Evolutionary conservation across 2,113 vertebrate genomes (phyloP), one percentile per base, ranked within the genome.

Genomic region (Eurypyga helias): DNA sequence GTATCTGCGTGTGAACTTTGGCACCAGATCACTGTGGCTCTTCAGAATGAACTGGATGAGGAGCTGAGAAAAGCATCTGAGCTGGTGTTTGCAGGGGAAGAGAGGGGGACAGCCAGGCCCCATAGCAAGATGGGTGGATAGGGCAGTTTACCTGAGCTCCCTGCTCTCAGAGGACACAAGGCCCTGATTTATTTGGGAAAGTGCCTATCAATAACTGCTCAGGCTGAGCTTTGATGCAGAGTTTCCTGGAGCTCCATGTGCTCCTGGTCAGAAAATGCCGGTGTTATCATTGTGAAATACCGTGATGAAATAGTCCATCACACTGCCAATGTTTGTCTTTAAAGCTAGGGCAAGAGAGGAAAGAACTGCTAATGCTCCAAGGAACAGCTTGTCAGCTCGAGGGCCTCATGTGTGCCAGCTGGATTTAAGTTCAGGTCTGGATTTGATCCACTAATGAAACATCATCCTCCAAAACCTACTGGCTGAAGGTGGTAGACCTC

Each of bases 381-480:
- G 94, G 86, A 95, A 82, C 86, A 96, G 92, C 94, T 87, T 93
- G 92, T 95, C 96, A 93, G 90, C 72, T 81, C 72, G 80, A 91
- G 73, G 86, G 81, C 70, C 81, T 91, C 5, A 0, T 62, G 10
- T 57, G 45, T 94, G 91, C 96, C 96, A 97, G 93, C 87, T 96
- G 89, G 96, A 96, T 93, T 67, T 28, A 45, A 70, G 76, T 45
- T 91, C 72, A 81, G 54, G 61, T 52, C 81, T 92, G 92, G 89
- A 94, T 87, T 72, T 89, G 86, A 91, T 93, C 88, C 65, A 81
- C 83, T 92, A 93, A 88, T 94, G 90, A 94, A 96, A 95, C 57
- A 65, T 70, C 79, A 87, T 65, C 69, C 76, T 93, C 92, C 76
- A 78, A 57, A 95, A 89, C 70, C 86, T 89, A 84, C 86, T 87